phyloP scores from a whole-genome alignment of 2,113 vertebrate genomes.

The Calidris pygmaea region DNA sequence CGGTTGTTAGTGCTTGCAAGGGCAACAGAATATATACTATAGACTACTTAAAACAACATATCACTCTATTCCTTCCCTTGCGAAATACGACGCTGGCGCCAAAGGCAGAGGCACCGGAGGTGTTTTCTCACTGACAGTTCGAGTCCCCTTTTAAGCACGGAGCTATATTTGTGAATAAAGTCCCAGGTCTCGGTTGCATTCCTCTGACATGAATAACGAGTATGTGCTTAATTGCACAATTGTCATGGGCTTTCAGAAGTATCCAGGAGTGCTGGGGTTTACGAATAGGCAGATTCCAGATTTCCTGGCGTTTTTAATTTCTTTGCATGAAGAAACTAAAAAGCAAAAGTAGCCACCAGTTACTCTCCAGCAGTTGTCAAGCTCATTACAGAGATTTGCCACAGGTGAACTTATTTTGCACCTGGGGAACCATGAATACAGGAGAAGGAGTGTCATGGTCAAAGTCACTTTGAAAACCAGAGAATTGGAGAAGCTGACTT shows the following conservation, averaged over 20 bases:
- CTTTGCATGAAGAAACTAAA: background rate
- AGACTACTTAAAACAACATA: background rate
- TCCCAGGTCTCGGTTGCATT: background rate
- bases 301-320: background rate
- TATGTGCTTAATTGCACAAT: background rate
- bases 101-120: background rate
- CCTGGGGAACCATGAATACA: background rate
- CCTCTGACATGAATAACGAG: background rate
- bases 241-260: background rate
- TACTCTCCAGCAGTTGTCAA: background rate
- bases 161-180: background rate
- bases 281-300: background rate
- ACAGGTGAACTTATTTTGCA: background rate
- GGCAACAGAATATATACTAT: background rate
- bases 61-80: background rate
- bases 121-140: background rate
- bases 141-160: background rate
- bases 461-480: background rate
- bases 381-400: background rate
- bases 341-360: background rate
- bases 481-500: background rate
- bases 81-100: rapidly evolving
- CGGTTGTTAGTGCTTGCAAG: background rate
- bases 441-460: background rate
- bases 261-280: background rate